A percentile compares a stretch with the other conserved stretches of the same genome.
phyloP scores from a whole-genome alignment of 2,888 invertebrate species.

The Sinelater perroti region DNA sequence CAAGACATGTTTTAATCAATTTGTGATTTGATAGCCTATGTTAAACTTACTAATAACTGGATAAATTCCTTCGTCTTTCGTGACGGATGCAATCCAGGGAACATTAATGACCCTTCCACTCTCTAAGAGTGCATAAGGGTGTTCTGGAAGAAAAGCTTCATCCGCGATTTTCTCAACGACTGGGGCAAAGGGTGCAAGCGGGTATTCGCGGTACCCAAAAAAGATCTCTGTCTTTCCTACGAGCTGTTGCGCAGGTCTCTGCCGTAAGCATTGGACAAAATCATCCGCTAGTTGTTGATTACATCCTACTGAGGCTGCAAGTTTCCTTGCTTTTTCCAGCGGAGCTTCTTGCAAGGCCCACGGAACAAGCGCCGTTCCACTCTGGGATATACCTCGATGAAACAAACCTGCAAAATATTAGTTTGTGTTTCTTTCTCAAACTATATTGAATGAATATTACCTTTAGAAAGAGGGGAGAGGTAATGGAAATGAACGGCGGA shows the following conservation, averaged over 20 bases:
- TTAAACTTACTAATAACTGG: slow-evolving; percentile 59
- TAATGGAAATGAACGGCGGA: slow-evolving; percentile 79
- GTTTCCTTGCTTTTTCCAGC: slow-evolving; percentile 65
- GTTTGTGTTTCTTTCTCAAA: not conserved
- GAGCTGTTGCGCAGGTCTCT: slow-evolving; percentile 66
- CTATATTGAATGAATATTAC: slow-evolving; percentile 49
- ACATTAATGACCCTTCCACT: slow-evolving; percentile 68
- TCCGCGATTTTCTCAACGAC: slow-evolving; percentile 69
- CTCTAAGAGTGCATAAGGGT: slow-evolving; percentile 70
- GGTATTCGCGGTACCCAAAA: slow-evolving; percentile 62
- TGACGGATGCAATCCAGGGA: slow-evolving; percentile 75
- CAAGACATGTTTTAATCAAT: slow-evolving; percentile 47
- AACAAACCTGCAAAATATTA: slow-evolving; percentile 55
- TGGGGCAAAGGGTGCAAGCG: slow-evolving; percentile 66
- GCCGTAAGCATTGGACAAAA: slow-evolving; percentile 71
- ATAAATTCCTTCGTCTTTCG: slow-evolving; percentile 77
- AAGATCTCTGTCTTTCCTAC: slow-evolving; percentile 59
- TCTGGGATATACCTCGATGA: slow-evolving; percentile 69
- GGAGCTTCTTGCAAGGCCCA: slow-evolving; percentile 64
- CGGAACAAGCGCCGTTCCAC: slow-evolving; percentile 70
- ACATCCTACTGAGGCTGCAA: slow-evolving; percentile 71
- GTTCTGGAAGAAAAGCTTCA: slow-evolving; percentile 71
- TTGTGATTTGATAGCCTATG: too few relatives aligned
- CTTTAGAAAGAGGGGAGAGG: slow-evolving; percentile 69
- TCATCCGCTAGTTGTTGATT: slow-evolving; percentile 62